Conservation (phyloP, 2,888 invertebrate species). For the Hypomecis punctinalis region DNA sequence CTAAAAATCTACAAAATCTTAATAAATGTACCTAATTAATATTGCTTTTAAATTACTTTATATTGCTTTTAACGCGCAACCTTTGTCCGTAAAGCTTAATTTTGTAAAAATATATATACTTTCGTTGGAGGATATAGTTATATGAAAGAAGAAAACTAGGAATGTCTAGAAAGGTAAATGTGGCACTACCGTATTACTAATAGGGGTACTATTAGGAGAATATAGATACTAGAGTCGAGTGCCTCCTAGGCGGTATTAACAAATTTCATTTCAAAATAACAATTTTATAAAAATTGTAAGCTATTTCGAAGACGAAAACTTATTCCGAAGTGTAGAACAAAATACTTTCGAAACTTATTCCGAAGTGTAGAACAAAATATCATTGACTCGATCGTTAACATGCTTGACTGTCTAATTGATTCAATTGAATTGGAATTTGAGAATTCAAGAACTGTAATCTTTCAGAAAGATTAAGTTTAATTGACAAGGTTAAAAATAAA, state of each 20-base stretch:
- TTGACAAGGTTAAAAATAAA: slow-evolving; percentile 77
- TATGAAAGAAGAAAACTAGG: slow-evolving; percentile 55
- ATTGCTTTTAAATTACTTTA: slow-evolving; percentile 80
- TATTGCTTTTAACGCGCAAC: slow-evolving; percentile 81
- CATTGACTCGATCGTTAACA: slow-evolving; percentile 32
- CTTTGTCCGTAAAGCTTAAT: slow-evolving; percentile 62
- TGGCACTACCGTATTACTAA: slow-evolving; percentile 69
- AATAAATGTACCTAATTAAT: slow-evolving; percentile 72
- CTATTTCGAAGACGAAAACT: neutral
- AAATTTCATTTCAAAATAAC: neutral
- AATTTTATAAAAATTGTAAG: neutral
- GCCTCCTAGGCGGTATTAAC: slow-evolving; percentile 55
- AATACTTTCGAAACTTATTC: neutral
- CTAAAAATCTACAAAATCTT: slow-evolving; percentile 73
- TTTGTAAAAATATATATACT: slow-evolving; percentile 60
- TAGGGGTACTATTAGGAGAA: slow-evolving; percentile 58
- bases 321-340: neutral
- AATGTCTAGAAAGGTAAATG: slow-evolving; percentile 52
- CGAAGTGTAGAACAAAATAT: neutral
- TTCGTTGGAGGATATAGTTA: slow-evolving; percentile 45
- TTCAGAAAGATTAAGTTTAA: slow-evolving; percentile 64
- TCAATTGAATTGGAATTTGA: slow-evolving; percentile 6
- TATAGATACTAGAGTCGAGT: slow-evolving; percentile 61
- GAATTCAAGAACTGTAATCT: slow-evolving; percentile 48
- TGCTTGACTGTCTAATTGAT: slow-evolving; percentile 9